Conservation (phyloP, 2,113 vertebrate species). For the Struthidea cinerea region DNA sequence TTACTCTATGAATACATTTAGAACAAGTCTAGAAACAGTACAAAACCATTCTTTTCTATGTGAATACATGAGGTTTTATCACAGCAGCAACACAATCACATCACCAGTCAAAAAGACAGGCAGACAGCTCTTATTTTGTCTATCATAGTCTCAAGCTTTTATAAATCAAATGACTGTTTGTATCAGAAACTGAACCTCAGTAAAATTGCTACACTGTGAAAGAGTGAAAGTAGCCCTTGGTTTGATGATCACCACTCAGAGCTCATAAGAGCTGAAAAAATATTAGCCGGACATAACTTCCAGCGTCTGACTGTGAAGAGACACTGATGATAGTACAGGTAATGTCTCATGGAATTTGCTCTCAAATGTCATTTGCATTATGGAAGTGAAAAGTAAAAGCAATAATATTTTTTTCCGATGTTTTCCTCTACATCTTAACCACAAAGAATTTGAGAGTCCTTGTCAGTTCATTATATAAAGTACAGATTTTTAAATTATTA, state of each 20-base stretch:
- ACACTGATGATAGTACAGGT: background rate
- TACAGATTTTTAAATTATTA: background rate
- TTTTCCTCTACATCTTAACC: background rate
- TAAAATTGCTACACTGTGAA: background rate
- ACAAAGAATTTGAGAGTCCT: background rate
- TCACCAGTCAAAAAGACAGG: background rate
- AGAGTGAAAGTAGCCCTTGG: background rate
- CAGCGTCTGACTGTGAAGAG: background rate
- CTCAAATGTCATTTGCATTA: background rate
- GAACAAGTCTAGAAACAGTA: background rate
- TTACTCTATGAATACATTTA: background rate
- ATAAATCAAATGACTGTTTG: background rate
- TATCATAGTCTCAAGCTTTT: background rate
- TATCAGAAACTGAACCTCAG: background rate
- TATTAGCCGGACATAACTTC: background rate
- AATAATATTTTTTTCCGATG: background rate
- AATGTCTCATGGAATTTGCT: background rate
- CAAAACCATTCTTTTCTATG: background rate
- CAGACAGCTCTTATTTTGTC: background rate
- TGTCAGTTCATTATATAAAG: rapidly evolving
- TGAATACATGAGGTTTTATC: background rate
- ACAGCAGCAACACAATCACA: background rate
- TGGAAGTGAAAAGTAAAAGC: background rate
- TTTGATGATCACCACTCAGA: background rate
- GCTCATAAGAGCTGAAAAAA: background rate